Conservation (phyloP, 1,140 invertebrate genomes). For the Nephila pilipes region DNA sequence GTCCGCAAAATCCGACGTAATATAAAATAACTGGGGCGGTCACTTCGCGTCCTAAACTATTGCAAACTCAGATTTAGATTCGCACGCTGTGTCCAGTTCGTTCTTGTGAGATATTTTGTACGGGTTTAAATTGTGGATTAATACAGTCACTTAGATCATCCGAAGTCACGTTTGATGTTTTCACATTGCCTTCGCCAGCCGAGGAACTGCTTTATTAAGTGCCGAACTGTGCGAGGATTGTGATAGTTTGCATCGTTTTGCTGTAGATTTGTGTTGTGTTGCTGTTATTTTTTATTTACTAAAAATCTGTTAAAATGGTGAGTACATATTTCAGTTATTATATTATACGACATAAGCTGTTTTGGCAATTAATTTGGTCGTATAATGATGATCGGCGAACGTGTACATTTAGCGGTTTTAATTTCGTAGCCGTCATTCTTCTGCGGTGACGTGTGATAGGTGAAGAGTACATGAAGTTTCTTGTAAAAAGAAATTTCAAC, state of each 20-base stretch:
- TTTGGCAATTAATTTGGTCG: not conserved
- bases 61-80: not conserved
- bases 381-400: not conserved
- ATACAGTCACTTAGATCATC: slow-evolving; percentile 24
- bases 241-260: slow-evolving; percentile 46
- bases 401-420: not conserved
- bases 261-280: slow-evolving; percentile 70
- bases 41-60: not conserved
- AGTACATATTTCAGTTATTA: not conserved
- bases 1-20: slow-evolving; percentile 29
- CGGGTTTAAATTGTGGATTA: slow-evolving; percentile 26
- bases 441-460: not conserved
- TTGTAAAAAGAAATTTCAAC: not conserved
- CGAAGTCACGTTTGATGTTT: slow-evolving; percentile 48
- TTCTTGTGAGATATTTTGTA: not conserved
- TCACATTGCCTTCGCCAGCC: slow-evolving; percentile 58
- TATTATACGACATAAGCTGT: not conserved
- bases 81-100: not conserved
- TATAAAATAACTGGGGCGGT: slow-evolving; percentile 35
- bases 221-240: slow-evolving; percentile 29
- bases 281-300: slow-evolving; percentile 61
- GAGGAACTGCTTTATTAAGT: slow-evolving; percentile 30
- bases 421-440: not conserved
- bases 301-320: slow-evolving; percentile 52
- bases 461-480: not conserved